Percentiles rank a stretch among this genome's conserved stretches.
phyloP scores from a whole-genome alignment of 2,113 vertebrate genomes.

The Amazona vittata region DNA sequence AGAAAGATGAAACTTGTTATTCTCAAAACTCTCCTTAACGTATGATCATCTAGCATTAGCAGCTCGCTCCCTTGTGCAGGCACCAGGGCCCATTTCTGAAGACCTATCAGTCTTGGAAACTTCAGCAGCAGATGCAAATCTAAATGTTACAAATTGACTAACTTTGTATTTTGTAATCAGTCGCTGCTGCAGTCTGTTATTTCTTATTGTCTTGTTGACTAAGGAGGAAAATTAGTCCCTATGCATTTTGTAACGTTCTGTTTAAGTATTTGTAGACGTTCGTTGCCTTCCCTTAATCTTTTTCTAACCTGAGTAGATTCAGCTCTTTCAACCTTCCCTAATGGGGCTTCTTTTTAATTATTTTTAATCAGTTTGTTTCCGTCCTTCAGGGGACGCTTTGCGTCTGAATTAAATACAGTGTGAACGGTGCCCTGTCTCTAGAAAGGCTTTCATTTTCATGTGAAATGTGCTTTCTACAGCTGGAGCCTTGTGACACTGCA shows the following conservation, averaged over 20 bases:
- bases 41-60: not conserved
- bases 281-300: conserved; percentile 10
- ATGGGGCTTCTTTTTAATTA: conserved; percentile 22
- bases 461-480: conserved; percentile 3
- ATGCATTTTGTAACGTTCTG: not conserved
- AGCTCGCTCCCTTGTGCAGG: not conserved
- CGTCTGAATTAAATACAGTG: not conserved
- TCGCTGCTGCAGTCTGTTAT: not conserved
- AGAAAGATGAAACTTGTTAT: not conserved
- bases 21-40: not conserved
- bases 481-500: not conserved
- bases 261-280: conserved; percentile 30
- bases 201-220: conserved; percentile 16
- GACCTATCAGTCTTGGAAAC: not conserved
- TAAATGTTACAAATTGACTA: not conserved
- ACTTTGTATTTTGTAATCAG: conserved; percentile 7
- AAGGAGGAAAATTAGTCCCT: conserved; percentile 32
- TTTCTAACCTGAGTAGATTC: conserved; percentile 3
- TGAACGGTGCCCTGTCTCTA: not conserved
- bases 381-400: not conserved
- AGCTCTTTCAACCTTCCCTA: not conserved
- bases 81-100: not conserved
- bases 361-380: conserved; percentile 8
- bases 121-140: conserved; percentile 22
- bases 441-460: not conserved